Base-by-base conservation (phyloP, 2,797 vertebrate species). In the Geotrypetes seraphini region DNA sequence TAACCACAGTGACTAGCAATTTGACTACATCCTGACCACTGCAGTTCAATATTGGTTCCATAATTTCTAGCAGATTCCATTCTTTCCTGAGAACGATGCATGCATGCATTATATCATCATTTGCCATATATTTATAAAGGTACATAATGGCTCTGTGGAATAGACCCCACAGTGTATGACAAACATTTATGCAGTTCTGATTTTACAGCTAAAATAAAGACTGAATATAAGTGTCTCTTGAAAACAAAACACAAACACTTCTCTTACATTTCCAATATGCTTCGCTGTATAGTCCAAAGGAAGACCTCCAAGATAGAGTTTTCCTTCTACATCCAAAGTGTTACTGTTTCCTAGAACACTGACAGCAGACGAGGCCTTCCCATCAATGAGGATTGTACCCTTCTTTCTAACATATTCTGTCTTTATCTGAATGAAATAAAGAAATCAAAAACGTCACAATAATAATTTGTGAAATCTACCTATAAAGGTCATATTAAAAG, bases 231-330 rank as follows among this genome's bases (percentile, higher is more conserved):
- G n/a, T n/a, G n/a, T 3, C 3, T 3, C 2, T 6, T 10, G 43
- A 22, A n/a, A n/a, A n/a, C n/a, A n/a, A n/a, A n/a, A n/a, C n/a
- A n/a, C 36, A 50, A 10, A 32, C 3, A 2, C 3, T 27, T 24
- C 81, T 57, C 81, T 57, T 84, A 96, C 94, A 3, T 91, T 91
- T 22, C 86, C 85, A 24, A 88, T 82, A 47, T 76, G 90, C 57
- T 76, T 86, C 13, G 82, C 62, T 19, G 43, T 33, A 6, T 84
- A 87, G 15, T 72, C 58, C 2, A 65, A 49, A 3, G 90, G 88
- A 2, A 92, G 56, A 7, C 93, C 93, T 21, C 93, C 94, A 4
- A 97, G 53, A 20, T 89, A 95, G 2, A 97, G 39, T 32, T 69
- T 84, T 11, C 74, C 78, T 47, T 89, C 85, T 43, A 97, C 89